These are phyloP conservation scores for Isaurus tuberculatus DNA, from an alignment of 92 coral and sea anemone species.

Conservation along the genomic window DNA sequence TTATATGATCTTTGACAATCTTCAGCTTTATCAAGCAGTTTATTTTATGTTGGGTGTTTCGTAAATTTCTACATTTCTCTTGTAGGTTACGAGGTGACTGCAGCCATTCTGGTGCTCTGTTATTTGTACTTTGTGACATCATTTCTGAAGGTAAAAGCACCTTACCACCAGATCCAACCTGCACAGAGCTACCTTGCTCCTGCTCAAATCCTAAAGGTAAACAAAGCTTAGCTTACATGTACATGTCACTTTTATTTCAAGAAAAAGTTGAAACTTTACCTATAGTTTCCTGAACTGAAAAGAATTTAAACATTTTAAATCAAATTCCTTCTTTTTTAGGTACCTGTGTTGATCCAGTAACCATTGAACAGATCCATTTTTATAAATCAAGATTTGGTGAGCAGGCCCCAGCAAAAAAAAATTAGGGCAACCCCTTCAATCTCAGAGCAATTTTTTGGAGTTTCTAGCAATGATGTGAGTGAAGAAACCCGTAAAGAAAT, in stretches of 20 bases:
- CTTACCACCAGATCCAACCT: constrained; percentile 62
- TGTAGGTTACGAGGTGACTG: constrained; percentile 60
- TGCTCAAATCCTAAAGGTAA: constrained; percentile 59
- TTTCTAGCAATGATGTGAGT: background rate
- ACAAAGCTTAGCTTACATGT: constrained; percentile 41
- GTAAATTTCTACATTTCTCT: constrained; percentile 35
- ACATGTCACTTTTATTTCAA: constrained; percentile 35
- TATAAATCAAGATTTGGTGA: constrained; percentile 49
- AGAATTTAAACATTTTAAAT: background rate
- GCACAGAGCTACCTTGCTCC: constrained; percentile 61
- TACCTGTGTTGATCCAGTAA: constrained; percentile 53
- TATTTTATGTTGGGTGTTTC: constrained; percentile 13
- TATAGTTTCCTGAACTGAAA: background rate
- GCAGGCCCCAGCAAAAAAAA: constrained; percentile 47
- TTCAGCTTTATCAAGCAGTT: constrained; percentile 40
- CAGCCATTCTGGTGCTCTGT: constrained; percentile 64
- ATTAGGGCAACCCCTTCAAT: constrained; percentile 56
- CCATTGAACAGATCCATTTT: constrained; percentile 49
- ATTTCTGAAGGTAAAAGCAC: constrained; percentile 59
- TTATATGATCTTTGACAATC: constrained; percentile 37
- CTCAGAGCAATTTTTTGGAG: constrained; percentile 47
- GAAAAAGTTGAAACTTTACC: constrained; percentile 25
- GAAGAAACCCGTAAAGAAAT: constrained; percentile 24
- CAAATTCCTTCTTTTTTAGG: constrained; percentile 43
- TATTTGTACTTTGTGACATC: constrained; percentile 63